Percentiles rank a stretch among this genome's conserved stretches.
Conservation (phyloP, 2,113 vertebrate species). For the Thalassarche chlororhynchos region DNA sequence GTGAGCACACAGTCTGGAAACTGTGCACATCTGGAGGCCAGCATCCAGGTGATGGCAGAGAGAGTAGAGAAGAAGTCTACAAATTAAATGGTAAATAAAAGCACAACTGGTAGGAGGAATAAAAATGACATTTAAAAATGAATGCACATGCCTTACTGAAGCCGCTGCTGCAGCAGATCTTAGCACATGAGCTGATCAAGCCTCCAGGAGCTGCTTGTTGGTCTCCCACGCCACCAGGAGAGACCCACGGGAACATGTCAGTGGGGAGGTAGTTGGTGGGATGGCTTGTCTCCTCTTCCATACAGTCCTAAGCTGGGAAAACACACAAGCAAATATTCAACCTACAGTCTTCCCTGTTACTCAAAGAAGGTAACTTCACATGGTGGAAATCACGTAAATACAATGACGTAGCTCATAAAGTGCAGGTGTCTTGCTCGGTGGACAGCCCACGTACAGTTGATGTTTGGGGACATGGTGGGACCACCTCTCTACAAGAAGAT, state of each 20-base stretch:
- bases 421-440: neutral
- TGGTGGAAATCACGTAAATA: neutral
- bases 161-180: neutral
- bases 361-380: neutral
- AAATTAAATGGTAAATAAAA: neutral
- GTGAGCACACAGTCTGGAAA: neutral
- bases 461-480: neutral
- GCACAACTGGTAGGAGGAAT: neutral
- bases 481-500: neutral
- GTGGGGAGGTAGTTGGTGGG: neutral
- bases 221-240: neutral
- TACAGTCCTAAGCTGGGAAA: neutral
- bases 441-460: neutral
- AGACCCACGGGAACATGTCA: neutral
- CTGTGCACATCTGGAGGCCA: fast-evolving
- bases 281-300: neutral
- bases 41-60: neutral
- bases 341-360: neutral
- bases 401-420: fast-evolving
- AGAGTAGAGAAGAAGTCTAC: neutral
- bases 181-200: neutral
- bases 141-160: neutral
- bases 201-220: neutral
- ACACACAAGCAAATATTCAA: neutral
- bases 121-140: neutral